Base-by-base conservation (phyloP, 1,140 invertebrate genomes). In the Psix sp. region DNA sequence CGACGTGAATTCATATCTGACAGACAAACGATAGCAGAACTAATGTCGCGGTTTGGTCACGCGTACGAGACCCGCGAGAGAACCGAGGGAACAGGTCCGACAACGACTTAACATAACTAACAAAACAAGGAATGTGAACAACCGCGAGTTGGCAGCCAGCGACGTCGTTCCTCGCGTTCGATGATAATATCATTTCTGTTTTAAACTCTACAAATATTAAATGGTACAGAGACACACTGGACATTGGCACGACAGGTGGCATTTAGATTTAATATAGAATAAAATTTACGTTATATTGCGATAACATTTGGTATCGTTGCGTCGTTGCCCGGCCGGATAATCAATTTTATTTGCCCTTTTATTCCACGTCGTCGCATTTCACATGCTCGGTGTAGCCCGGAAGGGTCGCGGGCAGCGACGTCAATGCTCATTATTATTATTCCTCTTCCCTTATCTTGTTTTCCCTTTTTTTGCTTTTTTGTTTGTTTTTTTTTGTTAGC, bases 231-330 rank as follows among this genome's bases (percentile, higher is more conserved):
- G 83, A 87, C 84, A 87, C 84, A 86, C 83, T 87, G 84, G 85
- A 86, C 86, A 87, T 87, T 87, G 85, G 86, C 86, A 87, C 86
- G 86, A 86, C 85, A 86, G 86, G 86, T 87, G 86, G 86, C 86
- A 85, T 86, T 86, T 86, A 86, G 83, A 86, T 86, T 86, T 87
- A 86, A 87, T 87, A 86, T 86, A 87, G 84, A 87, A 87, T 86
- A 87, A 87, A 86, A 86, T 86, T 87, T 86, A 86, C 84, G 86
- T 87, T 87, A 87, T 87, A 87, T 87, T 87, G 86, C 86, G 85
- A 87, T 87, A 87, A 86, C 86, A 87, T 87, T 87, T 87, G 86
- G 85, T 87, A 87, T 87, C 86, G 86, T 87, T 86, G 85, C 85
- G 85, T 86, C 85, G 84, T 83, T 86, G 84, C 81, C 82, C 82